Percentiles rank a stretch among this genome's conserved stretches.
Conservation (phyloP, 2,888 invertebrate genomes). For the Eupeodes luniger region DNA sequence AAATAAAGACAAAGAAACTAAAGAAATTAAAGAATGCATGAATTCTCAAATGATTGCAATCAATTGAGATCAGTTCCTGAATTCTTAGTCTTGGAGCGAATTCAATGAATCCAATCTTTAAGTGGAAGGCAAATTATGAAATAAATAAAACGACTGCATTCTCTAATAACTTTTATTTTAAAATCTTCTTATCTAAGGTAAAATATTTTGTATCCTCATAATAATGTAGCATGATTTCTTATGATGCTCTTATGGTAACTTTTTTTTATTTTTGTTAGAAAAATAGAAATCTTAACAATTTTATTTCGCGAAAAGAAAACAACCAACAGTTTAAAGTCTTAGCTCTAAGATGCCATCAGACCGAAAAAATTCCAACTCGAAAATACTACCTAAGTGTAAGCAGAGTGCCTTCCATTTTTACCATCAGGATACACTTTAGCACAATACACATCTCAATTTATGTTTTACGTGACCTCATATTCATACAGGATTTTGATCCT, state of each 20-base stretch:
- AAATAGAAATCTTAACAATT: slow-evolving; percentile 2
- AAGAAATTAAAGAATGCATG: too few relatives aligned
- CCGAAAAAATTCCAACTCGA: slow-evolving; percentile 45
- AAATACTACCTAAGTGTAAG: slow-evolving; percentile 36
- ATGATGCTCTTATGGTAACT: background rate
- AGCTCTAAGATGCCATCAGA: slow-evolving; percentile 32
- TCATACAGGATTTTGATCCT: slow-evolving; percentile 72
- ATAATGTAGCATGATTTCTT: too few relatives aligned
- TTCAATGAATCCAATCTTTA: too few relatives aligned
- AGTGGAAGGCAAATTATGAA: too few relatives aligned
- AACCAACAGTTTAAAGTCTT: slow-evolving; percentile 10
- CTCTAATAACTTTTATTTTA: too few relatives aligned
- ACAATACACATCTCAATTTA: slow-evolving; percentile 74
- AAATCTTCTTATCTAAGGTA: too few relatives aligned
- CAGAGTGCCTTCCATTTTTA: slow-evolving; percentile 67
- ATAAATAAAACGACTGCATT: too few relatives aligned
- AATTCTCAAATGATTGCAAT: too few relatives aligned
- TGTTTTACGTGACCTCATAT: slow-evolving; percentile 76
- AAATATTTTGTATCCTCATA: too few relatives aligned
- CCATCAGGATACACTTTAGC: slow-evolving; percentile 46
- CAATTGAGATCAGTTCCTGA: too few relatives aligned
- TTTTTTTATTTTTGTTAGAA: background rate
- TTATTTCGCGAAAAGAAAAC: background rate
- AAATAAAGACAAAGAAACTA: too few relatives aligned
- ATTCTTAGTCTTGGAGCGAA: too few relatives aligned